Evolutionary conservation across 2,797 vertebrate genomes (phyloP), one percentile per base, ranked within the genome.

Genomic region (Clamator glandarius): DNA sequence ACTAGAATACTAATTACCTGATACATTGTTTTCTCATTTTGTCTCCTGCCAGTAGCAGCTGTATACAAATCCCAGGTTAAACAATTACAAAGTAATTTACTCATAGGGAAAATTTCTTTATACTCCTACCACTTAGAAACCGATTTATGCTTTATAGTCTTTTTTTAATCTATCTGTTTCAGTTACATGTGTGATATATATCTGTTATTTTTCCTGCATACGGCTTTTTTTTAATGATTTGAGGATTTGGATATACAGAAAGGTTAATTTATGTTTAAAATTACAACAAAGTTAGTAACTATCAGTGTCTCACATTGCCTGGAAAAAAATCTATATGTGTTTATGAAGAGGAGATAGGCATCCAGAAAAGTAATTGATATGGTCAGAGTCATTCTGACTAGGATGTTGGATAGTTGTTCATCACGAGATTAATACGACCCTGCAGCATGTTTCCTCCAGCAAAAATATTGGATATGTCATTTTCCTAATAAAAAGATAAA

Each of bases 11-110:
- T 87, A 82, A 90, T 51, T 87, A 61, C 7, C 7, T 67, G 41
- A 33, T 61, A 69, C 10, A 62, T 79, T 69, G 25, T 66, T 88
- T 92, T 90, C 61, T 92, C 41, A 75, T 59, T 92, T 88, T 89
- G 17, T 68, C 42, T 95, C 33, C 77, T 81, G 55, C 41, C 23
- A 79, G 23, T 86, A 86, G 4, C 29, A 85, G 26, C 57, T 72
- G 41, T 75, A 92, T 78, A 78, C 55, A 91, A 87, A 86, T 78
- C 62, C 42, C 31, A 84, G 12, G 55, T 68, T 51, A 87, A 31
- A 73, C n/a, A 91, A 55, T 57, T 89, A 64, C 12, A 31, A 36
- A 89, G 3, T 50, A 75, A 81, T 55, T 88, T 72, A 68, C 55
- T 89, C 54, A 59, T 4, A 86, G 31, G 21, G 29, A 75, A 68